These are phyloP conservation scores for Passer domesticus DNA, from an alignment of 2,113 vertebrate species.

Conservation along the genomic window DNA sequence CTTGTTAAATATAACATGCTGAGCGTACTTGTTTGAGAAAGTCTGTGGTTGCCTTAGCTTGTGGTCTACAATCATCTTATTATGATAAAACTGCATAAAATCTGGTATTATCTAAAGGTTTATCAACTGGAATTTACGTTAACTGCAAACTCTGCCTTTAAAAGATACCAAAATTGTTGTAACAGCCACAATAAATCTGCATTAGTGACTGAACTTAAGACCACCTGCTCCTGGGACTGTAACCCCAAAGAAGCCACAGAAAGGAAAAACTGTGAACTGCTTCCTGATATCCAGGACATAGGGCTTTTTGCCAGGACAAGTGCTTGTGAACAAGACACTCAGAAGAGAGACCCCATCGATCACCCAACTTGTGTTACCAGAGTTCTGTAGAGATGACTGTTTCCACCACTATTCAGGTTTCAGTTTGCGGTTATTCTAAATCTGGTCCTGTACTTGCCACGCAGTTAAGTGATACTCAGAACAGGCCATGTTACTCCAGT, in stretches of 20 bases:
- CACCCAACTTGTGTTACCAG: not conserved
- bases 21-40: not conserved
- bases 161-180: not conserved
- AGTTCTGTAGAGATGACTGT: not conserved
- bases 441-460: not conserved
- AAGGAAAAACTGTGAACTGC: not conserved
- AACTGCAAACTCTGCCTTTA: not conserved
- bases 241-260: not conserved
- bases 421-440: not conserved
- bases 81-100: not conserved
- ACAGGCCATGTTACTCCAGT: not conserved
- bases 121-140: not conserved
- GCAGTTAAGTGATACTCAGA: slow-evolving; percentile 3
- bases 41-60: not conserved
- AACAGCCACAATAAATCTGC: not conserved
- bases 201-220: not conserved
- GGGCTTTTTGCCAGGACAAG: not conserved
- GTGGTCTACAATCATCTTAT: not conserved
- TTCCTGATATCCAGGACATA: not conserved
- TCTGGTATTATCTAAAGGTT: not conserved
- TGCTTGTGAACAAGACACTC: not conserved
- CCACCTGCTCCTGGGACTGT: not conserved
- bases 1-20: not conserved
- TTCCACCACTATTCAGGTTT: slow-evolving; percentile 6
- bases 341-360: not conserved